Percentiles rank a stretch among this genome's conserved stretches.
Conservation (phyloP, 2,888 invertebrate genomes). For the Volucella zonaria region DNA sequence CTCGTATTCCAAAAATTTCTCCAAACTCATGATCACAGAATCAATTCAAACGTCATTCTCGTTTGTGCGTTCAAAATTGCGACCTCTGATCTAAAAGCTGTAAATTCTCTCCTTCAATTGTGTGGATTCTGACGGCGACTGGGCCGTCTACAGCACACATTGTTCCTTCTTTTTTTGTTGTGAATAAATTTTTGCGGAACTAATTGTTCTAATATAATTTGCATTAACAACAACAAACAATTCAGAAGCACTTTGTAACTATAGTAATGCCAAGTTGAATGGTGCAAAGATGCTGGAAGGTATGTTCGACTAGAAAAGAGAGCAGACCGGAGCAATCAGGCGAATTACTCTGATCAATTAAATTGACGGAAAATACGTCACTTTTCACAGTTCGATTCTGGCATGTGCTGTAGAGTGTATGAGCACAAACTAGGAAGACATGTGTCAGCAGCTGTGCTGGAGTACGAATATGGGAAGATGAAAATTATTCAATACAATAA, state of each 20-base stretch:
- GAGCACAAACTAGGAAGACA: conserved; percentile 1
- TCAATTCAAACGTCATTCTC: conserved; percentile 9
- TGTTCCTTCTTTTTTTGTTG: conserved; percentile 1
- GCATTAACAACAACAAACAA: conserved; percentile 21
- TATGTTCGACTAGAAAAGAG: neutral
- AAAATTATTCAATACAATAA: neutral
- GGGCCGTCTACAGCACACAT: conserved; percentile 13
- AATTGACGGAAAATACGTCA: conserved; percentile 15
- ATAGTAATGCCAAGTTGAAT: neutral
- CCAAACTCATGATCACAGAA: neutral
- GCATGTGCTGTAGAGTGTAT: conserved; percentile 28
- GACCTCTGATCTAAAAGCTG: conserved; percentile 51
- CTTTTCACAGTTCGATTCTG: conserved; percentile 33
- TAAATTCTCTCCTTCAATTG: conserved; percentile 32
- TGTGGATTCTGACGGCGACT: too few relatives aligned
- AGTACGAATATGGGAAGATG: neutral
- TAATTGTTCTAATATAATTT: conserved; percentile 32
- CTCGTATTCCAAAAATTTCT: too few relatives aligned
- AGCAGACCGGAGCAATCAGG: conserved; percentile 4
- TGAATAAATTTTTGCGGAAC: conserved; percentile 17
- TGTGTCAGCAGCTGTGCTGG: neutral
- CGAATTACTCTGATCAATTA: conserved; percentile 35
- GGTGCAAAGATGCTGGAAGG: neutral
- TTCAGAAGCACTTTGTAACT: neutral
- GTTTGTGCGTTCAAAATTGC: conserved; percentile 35